Conservation (phyloP, 2,888 invertebrate species). For the Eulithis prunata region DNA sequence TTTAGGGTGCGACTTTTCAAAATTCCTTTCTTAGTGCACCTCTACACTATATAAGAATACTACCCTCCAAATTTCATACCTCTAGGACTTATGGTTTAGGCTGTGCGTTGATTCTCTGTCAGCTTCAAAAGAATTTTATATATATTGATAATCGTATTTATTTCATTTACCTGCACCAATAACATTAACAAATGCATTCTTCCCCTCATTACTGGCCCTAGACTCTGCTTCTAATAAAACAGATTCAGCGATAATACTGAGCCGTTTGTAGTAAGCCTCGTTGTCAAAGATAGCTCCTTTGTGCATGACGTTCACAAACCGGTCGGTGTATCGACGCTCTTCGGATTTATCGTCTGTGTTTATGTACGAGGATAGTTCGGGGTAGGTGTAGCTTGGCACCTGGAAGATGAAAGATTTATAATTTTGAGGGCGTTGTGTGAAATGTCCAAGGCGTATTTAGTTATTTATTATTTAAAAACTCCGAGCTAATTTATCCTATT, state of each 20-base stretch:
- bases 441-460: too few species aligned
- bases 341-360: constrained; percentile 54
- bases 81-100: too few species aligned
- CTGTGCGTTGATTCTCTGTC: too few species aligned
- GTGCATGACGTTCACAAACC: constrained; percentile 54
- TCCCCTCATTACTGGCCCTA: constrained; percentile 77
- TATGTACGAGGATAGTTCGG: constrained; percentile 62
- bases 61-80: too few species aligned
- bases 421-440: too few species aligned
- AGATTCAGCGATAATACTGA: constrained; percentile 85
- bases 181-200: constrained; percentile 85
- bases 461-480: too few species aligned
- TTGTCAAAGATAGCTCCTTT: constrained; percentile 63
- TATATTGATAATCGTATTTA: too few species aligned
- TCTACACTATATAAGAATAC: too few species aligned
- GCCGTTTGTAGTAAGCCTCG: constrained; percentile 78
- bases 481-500: too few species aligned
- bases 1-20: too few species aligned
- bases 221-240: constrained; percentile 85
- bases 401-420: constrained; percentile 34
- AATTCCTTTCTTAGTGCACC: too few species aligned
- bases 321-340: constrained; percentile 59
- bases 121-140: too few species aligned
- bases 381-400: constrained; percentile 70
- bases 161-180: constrained; percentile 72